Evolutionary conservation across 2,888 invertebrate species (phyloP).

Genomic region (Morinoia aosen): DNA sequence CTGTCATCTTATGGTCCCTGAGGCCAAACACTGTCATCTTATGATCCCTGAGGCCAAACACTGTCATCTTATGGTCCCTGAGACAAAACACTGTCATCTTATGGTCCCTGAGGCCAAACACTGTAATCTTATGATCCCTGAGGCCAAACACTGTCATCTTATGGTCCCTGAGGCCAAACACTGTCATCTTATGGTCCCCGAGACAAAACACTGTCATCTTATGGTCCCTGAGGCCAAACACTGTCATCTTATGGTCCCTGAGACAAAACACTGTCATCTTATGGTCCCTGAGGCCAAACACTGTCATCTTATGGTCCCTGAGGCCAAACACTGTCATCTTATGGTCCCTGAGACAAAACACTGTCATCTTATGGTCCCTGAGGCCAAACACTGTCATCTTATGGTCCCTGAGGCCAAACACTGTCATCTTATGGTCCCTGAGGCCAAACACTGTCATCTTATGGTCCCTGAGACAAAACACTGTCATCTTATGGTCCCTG

Average conservation of each 20-base stretch:
- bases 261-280: constrained; percentile 78
- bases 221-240: constrained; percentile 86
- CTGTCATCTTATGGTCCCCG: too few species aligned
- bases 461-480: constrained; percentile 86
- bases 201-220: too few species aligned
- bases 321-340: constrained; percentile 78
- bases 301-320: constrained; percentile 78
- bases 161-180: constrained; percentile 86
- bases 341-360: constrained; percentile 86
- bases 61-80: too few species aligned
- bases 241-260: constrained; percentile 78
- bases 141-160: constrained; percentile 78
- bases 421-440: constrained; percentile 78
- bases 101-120: constrained; percentile 84
- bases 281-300: constrained; percentile 86
- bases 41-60: too few species aligned
- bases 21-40: too few species aligned
- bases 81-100: constrained; percentile 44
- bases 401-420: constrained; percentile 86
- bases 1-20: too few species aligned
- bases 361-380: constrained; percentile 78
- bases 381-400: constrained; percentile 78
- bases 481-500: constrained; percentile 78
- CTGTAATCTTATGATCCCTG: constrained; percentile 78
- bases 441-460: constrained; percentile 78